Evolutionary conservation across 2,113 vertebrate genomes (phyloP).

Genomic region (Salvelinus alpinus): DNA sequence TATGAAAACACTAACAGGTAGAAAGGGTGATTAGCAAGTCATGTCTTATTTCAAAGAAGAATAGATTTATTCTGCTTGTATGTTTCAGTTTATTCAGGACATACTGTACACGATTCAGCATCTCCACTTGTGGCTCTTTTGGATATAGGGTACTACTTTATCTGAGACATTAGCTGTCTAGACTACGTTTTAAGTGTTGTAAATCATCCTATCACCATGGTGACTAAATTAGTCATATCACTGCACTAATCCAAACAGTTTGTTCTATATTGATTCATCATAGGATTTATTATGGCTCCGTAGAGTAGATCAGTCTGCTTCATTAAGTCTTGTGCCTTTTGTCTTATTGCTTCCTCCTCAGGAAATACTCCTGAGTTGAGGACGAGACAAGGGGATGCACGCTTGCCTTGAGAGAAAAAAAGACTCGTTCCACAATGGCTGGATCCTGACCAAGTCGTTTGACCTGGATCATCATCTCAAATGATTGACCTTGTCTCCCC

Average conservation of each 20-base stretch:
- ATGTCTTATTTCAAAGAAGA: too few relatives aligned
- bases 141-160: too few relatives aligned
- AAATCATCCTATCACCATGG: neutral
- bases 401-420: conserved; percentile 39
- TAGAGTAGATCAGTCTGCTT: neutral
- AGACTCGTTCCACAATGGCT: conserved; percentile 23
- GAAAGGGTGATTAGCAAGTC: too few relatives aligned
- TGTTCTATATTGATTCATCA: neutral
- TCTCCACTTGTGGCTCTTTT: too few relatives aligned
- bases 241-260: neutral
- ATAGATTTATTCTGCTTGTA: too few relatives aligned
- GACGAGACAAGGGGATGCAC: conserved; percentile 42
- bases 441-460: conserved; percentile 46
- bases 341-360: conserved; percentile 65
- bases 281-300: neutral
- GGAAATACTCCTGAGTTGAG: conserved; percentile 65
- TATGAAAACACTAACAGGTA: too few relatives aligned
- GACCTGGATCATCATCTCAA: conserved; percentile 48
- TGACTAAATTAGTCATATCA: neutral
- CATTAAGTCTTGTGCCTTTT: conserved; percentile 46
- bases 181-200: too few relatives aligned
- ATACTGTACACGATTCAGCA: too few relatives aligned
- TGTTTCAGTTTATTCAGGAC: too few relatives aligned
- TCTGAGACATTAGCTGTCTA: too few relatives aligned
- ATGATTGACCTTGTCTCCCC: conserved; percentile 53